Percentiles rank a stretch among this genome's conserved stretches.
phyloP scores from a whole-genome alignment of 2,888 invertebrate species.

The Mesochorus sp. region DNA sequence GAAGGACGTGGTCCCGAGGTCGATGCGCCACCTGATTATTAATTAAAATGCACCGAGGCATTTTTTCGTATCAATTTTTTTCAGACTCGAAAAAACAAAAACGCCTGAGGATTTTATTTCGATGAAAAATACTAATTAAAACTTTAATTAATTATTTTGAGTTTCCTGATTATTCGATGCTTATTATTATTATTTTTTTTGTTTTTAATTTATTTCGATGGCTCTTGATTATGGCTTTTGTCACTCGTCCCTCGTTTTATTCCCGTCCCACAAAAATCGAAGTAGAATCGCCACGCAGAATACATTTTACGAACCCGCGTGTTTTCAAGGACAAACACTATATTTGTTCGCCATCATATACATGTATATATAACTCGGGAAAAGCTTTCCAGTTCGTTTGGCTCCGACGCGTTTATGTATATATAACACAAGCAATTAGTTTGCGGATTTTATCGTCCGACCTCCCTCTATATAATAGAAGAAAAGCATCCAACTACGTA shows the following conservation, averaged over 20 bases:
- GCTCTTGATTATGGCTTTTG: not conserved
- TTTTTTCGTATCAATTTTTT: conserved; percentile 41
- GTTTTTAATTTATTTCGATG: not conserved
- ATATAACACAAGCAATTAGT: conserved; percentile 39
- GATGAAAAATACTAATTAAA: not conserved
- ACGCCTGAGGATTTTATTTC: not conserved
- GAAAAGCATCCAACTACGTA: not conserved
- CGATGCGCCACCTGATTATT: conserved; percentile 71
- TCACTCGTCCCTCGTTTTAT: conserved; percentile 35
- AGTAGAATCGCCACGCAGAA: not conserved
- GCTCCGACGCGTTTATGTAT: conserved; percentile 2
- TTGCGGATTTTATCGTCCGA: conserved; percentile 33
- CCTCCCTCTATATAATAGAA: not conserved
- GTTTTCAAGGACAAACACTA: not conserved
- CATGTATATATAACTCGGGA: not conserved
- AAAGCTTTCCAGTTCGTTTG: conserved; percentile 19
- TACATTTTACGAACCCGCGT: not conserved
- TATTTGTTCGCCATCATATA: not conserved
- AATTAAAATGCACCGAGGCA: conserved; percentile 55
- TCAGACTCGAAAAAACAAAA: not conserved
- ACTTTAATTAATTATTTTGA: too few species aligned
- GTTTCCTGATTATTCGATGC: too few species aligned
- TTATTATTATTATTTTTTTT: not conserved
- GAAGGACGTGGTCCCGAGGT: conserved; percentile 85
- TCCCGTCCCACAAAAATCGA: not conserved